These are phyloP conservation scores for Falco concolor DNA, from an alignment of 2,797 vertebrate species.

Conservation along the genomic window DNA sequence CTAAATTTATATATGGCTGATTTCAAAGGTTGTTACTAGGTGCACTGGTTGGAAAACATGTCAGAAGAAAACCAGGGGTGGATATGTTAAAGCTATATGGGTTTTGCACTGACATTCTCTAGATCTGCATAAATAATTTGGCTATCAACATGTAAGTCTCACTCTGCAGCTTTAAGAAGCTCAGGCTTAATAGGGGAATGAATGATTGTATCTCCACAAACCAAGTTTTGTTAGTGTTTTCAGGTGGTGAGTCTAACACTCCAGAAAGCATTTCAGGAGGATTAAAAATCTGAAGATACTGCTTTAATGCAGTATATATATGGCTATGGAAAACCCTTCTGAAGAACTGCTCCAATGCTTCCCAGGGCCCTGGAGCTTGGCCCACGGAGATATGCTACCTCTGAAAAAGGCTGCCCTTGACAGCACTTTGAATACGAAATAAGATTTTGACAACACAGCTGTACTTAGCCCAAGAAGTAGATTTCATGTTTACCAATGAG, in stretches of 20 bases:
- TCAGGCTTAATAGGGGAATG: neutral
- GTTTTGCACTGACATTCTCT: neutral
- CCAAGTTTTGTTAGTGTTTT: neutral
- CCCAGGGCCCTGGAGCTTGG: neutral
- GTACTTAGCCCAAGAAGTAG: neutral
- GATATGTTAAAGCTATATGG: constrained; percentile 6
- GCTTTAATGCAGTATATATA: neutral
- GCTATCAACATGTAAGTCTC: neutral
- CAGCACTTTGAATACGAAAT: neutral
- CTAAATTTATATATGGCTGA: neutral
- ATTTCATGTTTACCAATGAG: neutral
- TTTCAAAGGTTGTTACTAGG: constrained; percentile 6
- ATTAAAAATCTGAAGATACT: neutral
- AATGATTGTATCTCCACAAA: neutral
- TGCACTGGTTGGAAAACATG: neutral
- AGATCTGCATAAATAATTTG: constrained; percentile 48
- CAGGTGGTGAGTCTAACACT: neutral
- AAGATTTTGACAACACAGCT: neutral
- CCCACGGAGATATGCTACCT: neutral
- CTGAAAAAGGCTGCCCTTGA: neutral
- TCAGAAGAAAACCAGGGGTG: neutral
- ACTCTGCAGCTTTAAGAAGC: neutral
- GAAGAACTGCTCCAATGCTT: neutral
- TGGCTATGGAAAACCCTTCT: neutral
- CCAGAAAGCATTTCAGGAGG: neutral